Base-by-base conservation (phyloP, 2,888 invertebrate species). In the Catocala fraxini region DNA sequence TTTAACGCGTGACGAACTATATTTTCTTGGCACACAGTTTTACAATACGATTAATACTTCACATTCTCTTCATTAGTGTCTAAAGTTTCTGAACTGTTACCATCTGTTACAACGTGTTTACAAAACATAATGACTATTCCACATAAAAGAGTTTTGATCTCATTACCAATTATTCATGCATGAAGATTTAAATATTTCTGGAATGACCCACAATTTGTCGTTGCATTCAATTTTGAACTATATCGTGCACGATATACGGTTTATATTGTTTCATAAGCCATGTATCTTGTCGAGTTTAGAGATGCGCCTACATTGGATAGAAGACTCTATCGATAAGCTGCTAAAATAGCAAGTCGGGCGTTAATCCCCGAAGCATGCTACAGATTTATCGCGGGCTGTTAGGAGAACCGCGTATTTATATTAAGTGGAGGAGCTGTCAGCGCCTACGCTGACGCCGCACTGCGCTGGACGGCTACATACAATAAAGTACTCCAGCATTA, bases 381-480 rank as follows among this genome's bases (percentile, higher is more conserved):
- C 86, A 85, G 88, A 92, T 91, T 91, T 92, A 93, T 90, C 86
- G 87, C 87, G 86, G 83, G 85, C 86, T 86, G 91, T 92, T 89
- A 88, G 87, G 83, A 89, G 89, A 84, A 85, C 89, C 86, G 86
- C 87, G 89, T 92, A 92, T 94, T 92, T 93, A 93, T 94, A 93
- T 93, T 91, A 92, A 92, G 93, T 93, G 91, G 92, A 85, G 88
- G 80, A 90, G 89, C 92, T 92, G 92, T 93, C 92, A 89, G 89
- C 93, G 87, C 92, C 91, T 90, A 93, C 93, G 90, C 92, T 83
- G 89, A 89, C 86, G 89, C 87, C 80, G 81, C 74, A 74, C 71
- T 87, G 80, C 75, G 75, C 71, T 88, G 93, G 92, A 93, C 73
- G 91, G 92, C 79, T 85, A 79, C 86, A 93, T 93, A 87, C 93